A percentile compares a stretch with the other conserved stretches of the same genome.
Conservation (phyloP, 1,140 invertebrate genomes). For the Penaeus chinensis region DNA sequence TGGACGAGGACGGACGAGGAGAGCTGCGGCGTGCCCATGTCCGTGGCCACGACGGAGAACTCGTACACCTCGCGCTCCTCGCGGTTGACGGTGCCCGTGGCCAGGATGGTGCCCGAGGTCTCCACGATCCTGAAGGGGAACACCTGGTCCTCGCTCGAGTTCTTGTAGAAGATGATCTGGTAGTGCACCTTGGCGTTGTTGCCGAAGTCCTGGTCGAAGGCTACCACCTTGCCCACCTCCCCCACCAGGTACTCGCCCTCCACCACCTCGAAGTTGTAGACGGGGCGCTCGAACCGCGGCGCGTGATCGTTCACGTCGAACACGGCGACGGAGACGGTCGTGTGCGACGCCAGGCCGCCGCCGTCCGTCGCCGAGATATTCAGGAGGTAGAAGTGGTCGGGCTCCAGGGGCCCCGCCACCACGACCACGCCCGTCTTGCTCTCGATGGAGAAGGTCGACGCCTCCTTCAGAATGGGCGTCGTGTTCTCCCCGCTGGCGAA, state of each 20-base stretch:
- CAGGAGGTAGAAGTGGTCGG: conserved; percentile 42
- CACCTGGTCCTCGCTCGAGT: conserved; percentile 18
- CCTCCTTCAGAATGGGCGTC: conserved; percentile 22
- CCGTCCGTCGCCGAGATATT: conserved; percentile 49
- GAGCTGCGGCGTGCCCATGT: conserved; percentile 40
- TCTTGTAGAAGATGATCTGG: conserved; percentile 39
- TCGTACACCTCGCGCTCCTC: conserved; percentile 48
- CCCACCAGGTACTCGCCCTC: conserved; percentile 53
- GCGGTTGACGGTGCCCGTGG: conserved; percentile 46
- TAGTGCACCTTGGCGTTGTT: conserved; percentile 42
- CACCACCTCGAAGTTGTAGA: conserved; percentile 53
- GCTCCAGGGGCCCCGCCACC: conserved; percentile 38
- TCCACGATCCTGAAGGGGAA: conserved; percentile 52
- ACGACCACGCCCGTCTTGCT: conserved; percentile 38
- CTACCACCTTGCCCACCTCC: conserved; percentile 45
- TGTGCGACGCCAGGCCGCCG: conserved; percentile 43
- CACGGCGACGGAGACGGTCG: conserved; percentile 73
- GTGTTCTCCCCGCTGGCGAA: conserved; percentile 27
- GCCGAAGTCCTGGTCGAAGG: conserved; percentile 43
- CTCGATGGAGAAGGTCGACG: conserved; percentile 41
- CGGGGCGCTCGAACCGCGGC: conserved; percentile 79
- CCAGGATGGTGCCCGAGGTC: conserved; percentile 41
- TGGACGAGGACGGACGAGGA: conserved; percentile 49
- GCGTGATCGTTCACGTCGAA: conserved; percentile 94
- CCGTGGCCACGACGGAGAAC: conserved; percentile 44